A percentile compares a stretch with the other conserved stretches of the same genome.
Conservation (phyloP, 2,888 invertebrate species). For the Drosophila koepferae region DNA sequence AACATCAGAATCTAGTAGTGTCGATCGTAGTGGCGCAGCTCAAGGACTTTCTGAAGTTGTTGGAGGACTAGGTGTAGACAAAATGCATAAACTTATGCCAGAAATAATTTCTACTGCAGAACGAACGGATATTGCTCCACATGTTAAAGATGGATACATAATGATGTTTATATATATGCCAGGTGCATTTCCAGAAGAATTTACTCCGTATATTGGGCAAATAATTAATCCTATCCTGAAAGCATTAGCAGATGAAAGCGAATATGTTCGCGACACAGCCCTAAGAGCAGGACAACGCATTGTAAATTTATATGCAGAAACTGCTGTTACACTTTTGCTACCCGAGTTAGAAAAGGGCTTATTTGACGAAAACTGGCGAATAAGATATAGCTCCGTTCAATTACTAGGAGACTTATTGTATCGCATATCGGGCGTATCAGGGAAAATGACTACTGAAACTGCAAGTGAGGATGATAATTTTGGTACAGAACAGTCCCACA, state of each 20-base stretch:
- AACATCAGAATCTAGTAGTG: conserved; percentile 97
- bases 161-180: conserved; percentile 99
- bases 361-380: conserved; percentile 99
- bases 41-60: conserved; percentile 99
- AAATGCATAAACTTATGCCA: conserved; percentile 98
- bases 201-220: conserved; percentile 97
- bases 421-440: conserved; percentile 98
- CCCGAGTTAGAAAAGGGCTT: conserved; percentile 97
- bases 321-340: conserved; percentile 95
- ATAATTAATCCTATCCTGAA: conserved; percentile 98
- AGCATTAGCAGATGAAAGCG: conserved; percentile 99
- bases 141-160: conserved; percentile 99
- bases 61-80: conserved; percentile 97
- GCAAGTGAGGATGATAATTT: conserved; percentile 99
- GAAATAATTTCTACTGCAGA: conserved; percentile 97
- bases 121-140: conserved; percentile 96
- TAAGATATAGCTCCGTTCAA: conserved; percentile 97
- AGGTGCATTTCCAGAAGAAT: conserved; percentile 97
- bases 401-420: conserved; percentile 97
- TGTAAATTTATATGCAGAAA: conserved; percentile 97
- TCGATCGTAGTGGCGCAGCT: conserved; percentile 98
- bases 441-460: conserved; percentile 99
- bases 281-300: conserved; percentile 98
- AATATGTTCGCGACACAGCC: conserved; percentile 99
- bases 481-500: conserved; percentile 97